Percentiles rank a stretch among this genome's conserved stretches.
phyloP scores from a whole-genome alignment of 1,140 invertebrate species.

The Bombus balteatus region DNA sequence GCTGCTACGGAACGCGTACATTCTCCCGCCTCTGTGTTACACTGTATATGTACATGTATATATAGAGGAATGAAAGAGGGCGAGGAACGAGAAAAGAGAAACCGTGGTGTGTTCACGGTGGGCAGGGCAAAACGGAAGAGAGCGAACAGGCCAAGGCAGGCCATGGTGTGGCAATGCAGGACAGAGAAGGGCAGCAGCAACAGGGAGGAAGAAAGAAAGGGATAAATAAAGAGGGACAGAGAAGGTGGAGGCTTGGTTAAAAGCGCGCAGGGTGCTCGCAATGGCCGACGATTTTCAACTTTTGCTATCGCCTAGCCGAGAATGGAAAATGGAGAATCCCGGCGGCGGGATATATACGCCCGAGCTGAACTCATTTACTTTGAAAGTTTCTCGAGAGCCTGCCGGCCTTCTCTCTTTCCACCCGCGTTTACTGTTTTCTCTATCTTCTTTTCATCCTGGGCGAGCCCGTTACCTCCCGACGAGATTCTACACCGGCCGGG shows the following conservation, averaged over 20 bases:
- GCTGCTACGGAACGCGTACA: slow-evolving; percentile 8
- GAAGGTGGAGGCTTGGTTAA: slow-evolving; percentile 67
- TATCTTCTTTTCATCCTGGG: slow-evolving; percentile 49
- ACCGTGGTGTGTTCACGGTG: neutral
- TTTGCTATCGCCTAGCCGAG: slow-evolving; percentile 74
- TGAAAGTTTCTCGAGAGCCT: slow-evolving; percentile 67
- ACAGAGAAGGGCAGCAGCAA: neutral
- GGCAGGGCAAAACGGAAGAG: neutral
- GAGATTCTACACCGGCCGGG: slow-evolving; percentile 43
- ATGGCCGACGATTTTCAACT: slow-evolving; percentile 78
- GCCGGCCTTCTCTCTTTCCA: slow-evolving; percentile 46
- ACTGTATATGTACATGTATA: too few species aligned
- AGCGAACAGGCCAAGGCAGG: neutral
- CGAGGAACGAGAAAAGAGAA: neutral
- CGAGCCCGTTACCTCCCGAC: slow-evolving; percentile 49
- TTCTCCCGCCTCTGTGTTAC: neutral
- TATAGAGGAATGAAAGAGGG: neutral
- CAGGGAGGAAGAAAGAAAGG: neutral
- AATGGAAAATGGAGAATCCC: slow-evolving; percentile 74
- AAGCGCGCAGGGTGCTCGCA: slow-evolving; percentile 74
- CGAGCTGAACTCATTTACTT: slow-evolving; percentile 69
- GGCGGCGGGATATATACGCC: slow-evolving; percentile 49
- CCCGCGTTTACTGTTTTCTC: slow-evolving; percentile 45
- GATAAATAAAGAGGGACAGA: neutral
- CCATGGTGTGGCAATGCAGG: too few species aligned